Conservation (phyloP, 1,140 invertebrate genomes). For the Trissolcus basalis region DNA sequence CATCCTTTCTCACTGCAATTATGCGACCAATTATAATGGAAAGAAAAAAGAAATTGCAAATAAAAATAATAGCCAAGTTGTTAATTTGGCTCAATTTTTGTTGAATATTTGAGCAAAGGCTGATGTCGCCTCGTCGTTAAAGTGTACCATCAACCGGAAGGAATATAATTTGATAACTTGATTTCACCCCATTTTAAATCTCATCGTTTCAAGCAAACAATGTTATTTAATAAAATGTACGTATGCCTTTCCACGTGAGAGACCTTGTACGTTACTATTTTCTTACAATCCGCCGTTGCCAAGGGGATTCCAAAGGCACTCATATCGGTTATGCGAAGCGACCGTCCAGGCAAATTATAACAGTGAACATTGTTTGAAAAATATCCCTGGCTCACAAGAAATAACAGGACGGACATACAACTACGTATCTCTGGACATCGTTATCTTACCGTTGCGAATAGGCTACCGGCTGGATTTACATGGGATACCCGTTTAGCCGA, state of each 20-base stretch:
- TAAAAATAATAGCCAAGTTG: neutral
- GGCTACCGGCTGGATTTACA: slow-evolving; percentile 56
- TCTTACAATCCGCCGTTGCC: slow-evolving; percentile 58
- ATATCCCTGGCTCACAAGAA: slow-evolving; percentile 61
- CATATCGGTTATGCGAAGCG: slow-evolving; percentile 64
- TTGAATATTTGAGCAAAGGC: too few species aligned
- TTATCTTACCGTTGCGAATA: slow-evolving; percentile 64
- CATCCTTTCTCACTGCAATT: slow-evolving; percentile 22
- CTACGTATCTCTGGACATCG: slow-evolving; percentile 64
- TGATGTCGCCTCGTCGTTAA: too few species aligned
- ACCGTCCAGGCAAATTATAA: slow-evolving; percentile 68
- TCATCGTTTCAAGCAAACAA: slow-evolving; percentile 45
- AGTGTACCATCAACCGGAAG: neutral
- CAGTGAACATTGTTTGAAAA: slow-evolving; percentile 69
- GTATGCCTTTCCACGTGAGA: slow-evolving; percentile 46
- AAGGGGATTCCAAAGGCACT: slow-evolving; percentile 53
- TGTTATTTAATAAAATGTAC: slow-evolving; percentile 54
- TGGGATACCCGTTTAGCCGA: slow-evolving; percentile 54
- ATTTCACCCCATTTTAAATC: slow-evolving; percentile 22
- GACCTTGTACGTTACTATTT: slow-evolving; percentile 58
- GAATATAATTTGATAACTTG: slow-evolving; percentile 8
- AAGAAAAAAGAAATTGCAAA: neutral
- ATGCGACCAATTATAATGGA: neutral
- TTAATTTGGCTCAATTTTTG: too few species aligned
- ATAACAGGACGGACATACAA: slow-evolving; percentile 61